Conservation (phyloP, 1,140 invertebrate genomes). For the Lineus longissimus region DNA sequence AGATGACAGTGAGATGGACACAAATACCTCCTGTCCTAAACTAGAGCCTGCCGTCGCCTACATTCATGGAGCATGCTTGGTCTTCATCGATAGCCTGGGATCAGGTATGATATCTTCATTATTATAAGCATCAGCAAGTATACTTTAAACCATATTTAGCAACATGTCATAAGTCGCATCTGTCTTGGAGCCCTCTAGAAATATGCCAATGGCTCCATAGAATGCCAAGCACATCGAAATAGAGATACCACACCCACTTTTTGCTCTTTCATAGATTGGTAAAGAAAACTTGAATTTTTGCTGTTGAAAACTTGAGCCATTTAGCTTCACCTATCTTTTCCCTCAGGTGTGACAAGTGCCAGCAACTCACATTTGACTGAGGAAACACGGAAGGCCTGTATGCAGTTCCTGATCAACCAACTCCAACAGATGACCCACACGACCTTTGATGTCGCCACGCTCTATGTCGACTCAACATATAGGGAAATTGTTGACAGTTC, state of each 20-base stretch:
- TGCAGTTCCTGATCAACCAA: slow-evolving; percentile 37
- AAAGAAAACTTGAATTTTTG: no score
- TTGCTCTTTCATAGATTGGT: no score
- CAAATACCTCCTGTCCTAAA: slow-evolving; percentile 10
- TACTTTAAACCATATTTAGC: no score
- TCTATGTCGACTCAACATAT: slow-evolving; percentile 27
- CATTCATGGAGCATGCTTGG: slow-evolving; percentile 83
- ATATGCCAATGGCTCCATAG: no score
- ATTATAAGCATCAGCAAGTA: no score
- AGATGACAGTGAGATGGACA: slow-evolving; percentile 23
- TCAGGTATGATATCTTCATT: slow-evolving; percentile 36
- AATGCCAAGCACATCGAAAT: no score
- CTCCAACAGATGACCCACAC: slow-evolving; percentile 30
- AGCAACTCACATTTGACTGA: slow-evolving; percentile 22
- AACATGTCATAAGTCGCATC: no score
- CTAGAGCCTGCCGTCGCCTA: slow-evolving; percentile 56
- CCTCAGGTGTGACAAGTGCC: slow-evolving; percentile 32
- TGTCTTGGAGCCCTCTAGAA: no score
- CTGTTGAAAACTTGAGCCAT: no score
- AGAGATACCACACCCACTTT: no score
- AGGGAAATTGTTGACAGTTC: neutral
- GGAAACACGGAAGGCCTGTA: slow-evolving; percentile 22
- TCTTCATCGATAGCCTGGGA: slow-evolving; percentile 87
- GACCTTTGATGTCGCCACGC: slow-evolving; percentile 22
- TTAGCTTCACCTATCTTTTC: neutral